Base-by-base conservation (phyloP, 64 coral and sea anemone genomes). In the Montipora capricornis region DNA sequence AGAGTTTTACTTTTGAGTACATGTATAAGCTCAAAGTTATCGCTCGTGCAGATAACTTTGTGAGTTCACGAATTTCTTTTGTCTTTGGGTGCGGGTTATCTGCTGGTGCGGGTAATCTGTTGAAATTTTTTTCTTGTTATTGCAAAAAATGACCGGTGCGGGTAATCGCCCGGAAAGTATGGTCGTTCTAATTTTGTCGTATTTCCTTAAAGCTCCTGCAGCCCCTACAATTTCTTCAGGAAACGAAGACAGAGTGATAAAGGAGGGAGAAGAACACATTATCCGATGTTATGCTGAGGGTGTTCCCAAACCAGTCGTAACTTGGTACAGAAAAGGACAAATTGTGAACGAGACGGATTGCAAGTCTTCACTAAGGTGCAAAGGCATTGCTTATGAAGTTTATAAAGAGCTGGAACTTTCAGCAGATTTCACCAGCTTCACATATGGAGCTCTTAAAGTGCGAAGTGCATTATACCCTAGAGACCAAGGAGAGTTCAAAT, bases 311-410 rank as follows among this genome's bases (percentile, higher is more conserved):
- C 22, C 76, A n/a, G 50, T 13, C 2, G 49, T 66, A 19, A 8
- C n/a, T 49, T 93, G 92, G 92, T 93, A 80, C 75, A 88, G 61
- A 80, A 49, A 88, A 51, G 84, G 76, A 60, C 87, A 73, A 50
- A 14, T 47, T 9, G 44, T 93, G 20, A 73, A 44, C 20, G 19
- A 49, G 6, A 61, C 74, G n/a, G n/a, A 80, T 15, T 93, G 91
- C 49, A 24, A 14, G 48, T 3, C 17, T 12, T 5, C 58, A 14
- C 14, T 49, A 0, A 20, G 16, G 3, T 93, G 91, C 61, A 10
- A 87, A 0, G 47, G 51, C 12, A 44, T 82, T 62, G 58, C 10
- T 50, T 86, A 88, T 29, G 75, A 88, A 47, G 48, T 88, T 80
- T 87, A 73, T 81, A 29, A 88, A 49, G 44, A 13, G 15, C 7